phyloP scores from a whole-genome alignment of 2,113 vertebrate species.

The Oryctolagus cuniculus region mOryCun1.1 NC_091442.1:46625001-46625500 shows the following conservation, averaged over 20 bases:
- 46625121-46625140: not conserved
- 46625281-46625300: not conserved
- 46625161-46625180: not conserved
- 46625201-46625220: not conserved
- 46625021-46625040: not conserved
- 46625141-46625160: not conserved
- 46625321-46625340: not conserved
- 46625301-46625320: not conserved
- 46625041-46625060: not conserved
- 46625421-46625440: not conserved
- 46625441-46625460: not conserved
- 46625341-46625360: not conserved
- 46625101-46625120: not conserved
- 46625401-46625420: not conserved
- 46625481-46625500: not conserved
- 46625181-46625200: not conserved
- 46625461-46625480: not conserved
- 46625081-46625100: not conserved
- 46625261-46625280: not conserved
- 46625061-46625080: not conserved
- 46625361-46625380: not conserved
- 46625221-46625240: not conserved
- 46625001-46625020: not conserved
- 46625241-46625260: not conserved
- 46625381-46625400: not conserved